Percentiles rank a stretch among this genome's conserved stretches.
Conservation (phyloP, 2,888 invertebrate genomes). For the Thysanoteuthis rhombus region DNA sequence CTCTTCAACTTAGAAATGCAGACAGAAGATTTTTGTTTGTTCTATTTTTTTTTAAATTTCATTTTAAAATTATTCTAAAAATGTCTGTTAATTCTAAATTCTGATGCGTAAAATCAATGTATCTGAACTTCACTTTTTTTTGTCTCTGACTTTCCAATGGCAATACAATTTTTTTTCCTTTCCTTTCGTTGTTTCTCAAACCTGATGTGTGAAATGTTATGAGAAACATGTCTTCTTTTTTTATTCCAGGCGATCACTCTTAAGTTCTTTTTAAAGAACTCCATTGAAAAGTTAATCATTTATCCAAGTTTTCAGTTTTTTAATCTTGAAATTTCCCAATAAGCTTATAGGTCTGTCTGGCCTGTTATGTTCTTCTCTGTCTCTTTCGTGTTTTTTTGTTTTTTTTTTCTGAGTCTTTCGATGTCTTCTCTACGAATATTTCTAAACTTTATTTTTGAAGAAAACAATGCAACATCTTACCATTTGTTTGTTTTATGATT, state of each 20-base stretch:
- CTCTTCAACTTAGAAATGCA: too few species aligned
- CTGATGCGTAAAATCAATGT: too few species aligned
- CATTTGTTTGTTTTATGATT: not conserved
- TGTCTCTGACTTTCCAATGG: not conserved
- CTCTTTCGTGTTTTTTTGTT: not conserved
- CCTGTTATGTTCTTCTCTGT: not conserved
- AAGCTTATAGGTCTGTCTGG: not conserved
- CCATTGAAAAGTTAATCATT: not conserved
- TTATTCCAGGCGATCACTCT: not conserved
- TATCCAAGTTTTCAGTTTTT: not conserved
- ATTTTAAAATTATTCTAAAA: too few species aligned
- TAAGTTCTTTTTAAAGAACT: not conserved
- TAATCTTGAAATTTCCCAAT: not conserved
- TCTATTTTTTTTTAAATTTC: too few species aligned
- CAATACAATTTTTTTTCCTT: not conserved
- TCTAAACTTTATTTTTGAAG: not conserved
- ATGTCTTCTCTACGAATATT: not conserved
- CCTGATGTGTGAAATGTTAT: not conserved
- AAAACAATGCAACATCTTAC: not conserved
- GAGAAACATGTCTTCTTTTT: not conserved
- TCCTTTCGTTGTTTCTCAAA: not conserved
- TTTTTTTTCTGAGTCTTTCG: not conserved
- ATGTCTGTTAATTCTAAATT: too few species aligned
- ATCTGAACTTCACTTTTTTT: not conserved
- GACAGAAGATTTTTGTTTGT: too few species aligned